These are phyloP conservation scores for Caradrina clavipalpis DNA, from an alignment of 2,888 invertebrate species.

Conservation along the genomic window DNA sequence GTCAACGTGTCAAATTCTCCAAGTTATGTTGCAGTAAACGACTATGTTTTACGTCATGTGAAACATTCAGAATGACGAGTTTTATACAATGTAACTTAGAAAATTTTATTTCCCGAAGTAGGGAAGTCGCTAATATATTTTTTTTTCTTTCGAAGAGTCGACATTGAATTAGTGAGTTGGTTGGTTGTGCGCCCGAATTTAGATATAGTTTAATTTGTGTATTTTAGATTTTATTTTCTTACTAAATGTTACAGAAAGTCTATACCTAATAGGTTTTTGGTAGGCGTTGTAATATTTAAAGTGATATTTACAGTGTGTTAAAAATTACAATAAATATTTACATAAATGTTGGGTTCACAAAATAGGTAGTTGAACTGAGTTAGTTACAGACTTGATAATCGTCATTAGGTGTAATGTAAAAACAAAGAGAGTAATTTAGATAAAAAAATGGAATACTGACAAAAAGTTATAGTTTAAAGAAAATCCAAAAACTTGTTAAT, in stretches of 20 bases:
- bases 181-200: slow-evolving; percentile 15
- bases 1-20: slow-evolving; percentile 27
- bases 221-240: slow-evolving; percentile 25
- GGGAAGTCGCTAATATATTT: slow-evolving; percentile 6
- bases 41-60: slow-evolving; percentile 12
- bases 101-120: slow-evolving; percentile 35
- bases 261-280: slow-evolving; percentile 28
- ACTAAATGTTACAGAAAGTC: slow-evolving; percentile 23
- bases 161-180: slow-evolving; percentile 22
- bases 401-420: not conserved
- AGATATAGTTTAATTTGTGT: slow-evolving; percentile 6
- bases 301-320: slow-evolving; percentile 26
- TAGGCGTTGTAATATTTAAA: slow-evolving; percentile 52
- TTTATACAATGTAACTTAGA: slow-evolving; percentile 38
- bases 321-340: slow-evolving; percentile 18
- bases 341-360: slow-evolving; percentile 5
- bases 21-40: slow-evolving; percentile 27
- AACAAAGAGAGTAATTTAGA: not conserved
- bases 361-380: not conserved
- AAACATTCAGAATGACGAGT: slow-evolving; percentile 5
- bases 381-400: slow-evolving; percentile 10
- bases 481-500: slow-evolving; percentile 2
- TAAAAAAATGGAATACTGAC: not conserved
- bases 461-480: not conserved
- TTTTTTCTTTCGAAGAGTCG: slow-evolving; percentile 22